Evolutionary conservation across 2,113 vertebrate genomes (phyloP), one percentile per base, ranked within the genome.

Genomic region (Rynchops niger): DNA sequence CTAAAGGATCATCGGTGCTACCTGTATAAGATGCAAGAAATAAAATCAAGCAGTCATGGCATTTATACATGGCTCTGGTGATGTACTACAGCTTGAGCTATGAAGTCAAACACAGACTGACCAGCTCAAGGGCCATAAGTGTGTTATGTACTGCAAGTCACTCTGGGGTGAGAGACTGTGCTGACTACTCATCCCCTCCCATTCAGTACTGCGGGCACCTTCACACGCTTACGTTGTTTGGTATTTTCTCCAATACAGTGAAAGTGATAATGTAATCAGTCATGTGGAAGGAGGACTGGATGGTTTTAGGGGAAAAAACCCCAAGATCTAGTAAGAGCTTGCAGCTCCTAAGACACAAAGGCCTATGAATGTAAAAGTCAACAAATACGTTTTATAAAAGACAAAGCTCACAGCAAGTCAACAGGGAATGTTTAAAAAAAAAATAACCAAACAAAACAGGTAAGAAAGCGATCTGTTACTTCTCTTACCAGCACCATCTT

Each of bases 1-100:
- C 97, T 59, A 99, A 98, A 58, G 98, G 98, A 76, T 99, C 99
- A 1, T 99, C 99, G 2, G 98, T 96, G 91, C 98, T 91, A 97
- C 98, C 99, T 99, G 98, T n/a, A 93, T 66, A 97, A 94, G 92
- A 95, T 16, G 42, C 23, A 94, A 74, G 50, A 58, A 63, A 82
- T 19, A 62, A 81, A 86, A 85, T 80, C 52, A 94, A 36, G 11
- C 42, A 25, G 23, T 34, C 1, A 3, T 19, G 61, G 49, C 62
- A 72, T 18, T 85, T 78, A 70, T 11, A 4, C 22, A 17, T 6
- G 36, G 52, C 32, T 49, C 42, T 16, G 52, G 27, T 36, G 42
- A 81, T 43, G 25, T 6, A 9, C 43, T 38, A 6, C 5, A 62
- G 77, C 30, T 71, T 67, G 38, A 82, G 62, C 67, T 76, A 11